Conservation (phyloP, 2,797 vertebrate species). For the Mus caroli region DNA sequence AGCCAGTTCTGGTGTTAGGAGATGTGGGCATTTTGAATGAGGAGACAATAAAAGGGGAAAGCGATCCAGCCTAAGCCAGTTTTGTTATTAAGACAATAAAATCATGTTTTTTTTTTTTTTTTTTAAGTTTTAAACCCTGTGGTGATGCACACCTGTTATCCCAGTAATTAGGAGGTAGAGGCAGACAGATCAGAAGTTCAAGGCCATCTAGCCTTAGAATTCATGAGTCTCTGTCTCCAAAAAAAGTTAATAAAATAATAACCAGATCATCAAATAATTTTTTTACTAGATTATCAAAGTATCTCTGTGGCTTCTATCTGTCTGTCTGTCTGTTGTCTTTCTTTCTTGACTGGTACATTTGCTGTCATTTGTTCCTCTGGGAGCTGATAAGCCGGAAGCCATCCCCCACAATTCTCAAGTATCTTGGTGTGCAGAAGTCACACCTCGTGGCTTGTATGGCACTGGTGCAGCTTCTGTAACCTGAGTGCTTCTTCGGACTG, state of each 20-base stretch:
- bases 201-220: neutral
- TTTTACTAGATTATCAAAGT: constrained; percentile 24
- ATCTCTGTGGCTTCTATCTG: neutral
- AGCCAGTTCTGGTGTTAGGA: neutral
- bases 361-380: constrained; percentile 41
- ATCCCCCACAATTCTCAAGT: neutral
- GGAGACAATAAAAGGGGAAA: neutral
- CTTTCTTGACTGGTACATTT: neutral
- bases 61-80: neutral
- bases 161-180: neutral
- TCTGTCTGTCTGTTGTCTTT: too few relatives aligned
- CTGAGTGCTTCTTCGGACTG: neutral
- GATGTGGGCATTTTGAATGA: neutral
- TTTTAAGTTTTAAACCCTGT: neutral
- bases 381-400: constrained; percentile 14
- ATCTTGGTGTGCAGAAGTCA: neutral
- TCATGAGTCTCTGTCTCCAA: neutral
- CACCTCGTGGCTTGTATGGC: neutral
- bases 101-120: neutral
- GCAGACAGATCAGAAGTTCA: neutral
- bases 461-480: neutral
- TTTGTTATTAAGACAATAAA: neutral
- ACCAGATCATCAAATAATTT: constrained; percentile 28
- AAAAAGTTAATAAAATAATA: neutral
- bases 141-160: neutral